phyloP scores from a whole-genome alignment of 2,888 invertebrate genomes.

The Melikaiella ostensackeni region DNA sequence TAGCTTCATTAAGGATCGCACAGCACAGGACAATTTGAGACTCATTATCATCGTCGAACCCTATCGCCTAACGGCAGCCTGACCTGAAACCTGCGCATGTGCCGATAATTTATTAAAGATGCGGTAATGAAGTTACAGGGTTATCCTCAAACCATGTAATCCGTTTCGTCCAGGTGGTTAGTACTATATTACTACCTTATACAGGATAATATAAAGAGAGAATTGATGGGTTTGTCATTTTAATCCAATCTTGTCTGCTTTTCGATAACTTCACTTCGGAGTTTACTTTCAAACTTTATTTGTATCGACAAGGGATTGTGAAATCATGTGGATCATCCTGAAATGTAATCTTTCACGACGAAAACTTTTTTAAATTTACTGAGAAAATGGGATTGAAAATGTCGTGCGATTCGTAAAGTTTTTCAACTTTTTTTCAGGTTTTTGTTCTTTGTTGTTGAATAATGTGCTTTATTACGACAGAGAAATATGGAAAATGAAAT shows the following conservation, averaged over 20 bases:
- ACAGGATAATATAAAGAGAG: not conserved
- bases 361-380: slow-evolving; percentile 1
- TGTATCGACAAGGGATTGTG: slow-evolving; percentile 11
- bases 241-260: not conserved
- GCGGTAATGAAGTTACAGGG: slow-evolving; percentile 6
- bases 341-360: slow-evolving; percentile 4
- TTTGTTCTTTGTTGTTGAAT: not conserved
- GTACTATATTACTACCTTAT: not conserved
- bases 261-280: not conserved
- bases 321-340: not conserved
- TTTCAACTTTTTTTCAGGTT: not conserved
- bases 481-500: no score
- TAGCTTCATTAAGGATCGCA: slow-evolving; percentile 14
- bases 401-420: no score
- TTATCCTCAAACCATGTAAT: not conserved
- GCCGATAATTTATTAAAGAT: slow-evolving; percentile 28
- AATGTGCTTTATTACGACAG: not conserved
- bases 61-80: slow-evolving; percentile 18
- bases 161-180: not conserved
- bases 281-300: slow-evolving; percentile 7
- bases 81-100: slow-evolving; percentile 18
- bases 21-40: slow-evolving; percentile 12
- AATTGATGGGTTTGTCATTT: not conserved
- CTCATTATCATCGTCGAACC: slow-evolving; percentile 19
- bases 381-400: not conserved